Base-by-base conservation (phyloP, 64 coral and sea anemone species). In the Dendronephthya gigantea region DNA sequence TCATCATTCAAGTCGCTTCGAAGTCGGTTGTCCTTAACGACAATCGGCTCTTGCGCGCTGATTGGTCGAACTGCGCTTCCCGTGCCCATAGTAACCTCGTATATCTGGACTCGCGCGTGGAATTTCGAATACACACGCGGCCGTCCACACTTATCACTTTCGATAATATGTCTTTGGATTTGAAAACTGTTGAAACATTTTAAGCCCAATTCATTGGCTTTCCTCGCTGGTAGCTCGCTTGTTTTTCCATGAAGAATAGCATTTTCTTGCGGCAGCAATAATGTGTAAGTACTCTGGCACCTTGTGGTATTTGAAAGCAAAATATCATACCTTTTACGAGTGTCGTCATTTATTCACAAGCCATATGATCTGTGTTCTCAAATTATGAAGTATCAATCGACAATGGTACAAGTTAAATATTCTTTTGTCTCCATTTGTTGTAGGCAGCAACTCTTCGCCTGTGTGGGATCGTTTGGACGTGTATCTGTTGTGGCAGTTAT, bases 21-120 rank as follows among this genome's bases (percentile, higher is more conserved):
- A 79, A 29, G 28, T 29, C 72, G 36, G 72, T 79, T 35, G 72
- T 79, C 72, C 32, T 45, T 79, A 79, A 79, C 72, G 36, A 79
- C 72, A 29, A 36, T 15, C 15, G 13, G 9, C 7, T 39, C 32
- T 1, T 19, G 72, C 27, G 0, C 36, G 30, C 29, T 79, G 15
- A 79, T 79, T 79, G 72, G 72, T 35, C 9, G 72, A 79, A 19
- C 32, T 36, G 2, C 72, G 72, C 72, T 79, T 79, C 32, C 25
- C 72, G 72, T 79, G 9, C 9, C 32, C 72, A 79, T 79, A 19
- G 72, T 1, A 2, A 79, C 30, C 13, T 7, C 9, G 13, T 79
- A 34, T 39, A 79, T 79, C 30, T 79, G 72, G 72, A 10, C 72
- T 5, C 72, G 25, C 72, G 72, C 72, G 36, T 36, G 72, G 55